Conservation (phyloP, 2,113 vertebrate species). For the Anser cygnoides region DNA sequence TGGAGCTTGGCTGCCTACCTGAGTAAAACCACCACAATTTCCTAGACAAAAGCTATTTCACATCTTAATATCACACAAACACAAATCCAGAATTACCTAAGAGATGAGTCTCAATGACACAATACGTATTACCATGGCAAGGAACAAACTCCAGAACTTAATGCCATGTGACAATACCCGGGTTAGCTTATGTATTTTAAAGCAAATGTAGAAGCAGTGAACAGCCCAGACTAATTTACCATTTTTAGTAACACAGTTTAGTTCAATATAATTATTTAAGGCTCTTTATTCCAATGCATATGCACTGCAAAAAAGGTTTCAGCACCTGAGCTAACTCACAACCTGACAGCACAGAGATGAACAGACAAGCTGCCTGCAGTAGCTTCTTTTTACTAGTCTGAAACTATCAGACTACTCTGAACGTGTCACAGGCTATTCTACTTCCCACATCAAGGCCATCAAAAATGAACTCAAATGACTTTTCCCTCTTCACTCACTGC, state of each 20-base stretch:
- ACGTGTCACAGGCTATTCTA: background rate
- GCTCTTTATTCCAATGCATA: background rate
- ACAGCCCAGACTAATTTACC: background rate
- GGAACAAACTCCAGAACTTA: background rate
- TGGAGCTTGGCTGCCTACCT: too few relatives aligned
- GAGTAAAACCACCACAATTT: too few relatives aligned
- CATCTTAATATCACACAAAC: background rate
- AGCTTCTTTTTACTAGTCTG: background rate
- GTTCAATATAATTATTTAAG: background rate
- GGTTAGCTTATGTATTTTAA: background rate
- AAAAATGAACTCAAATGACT: background rate
- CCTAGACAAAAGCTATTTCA: background rate
- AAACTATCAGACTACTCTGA: background rate
- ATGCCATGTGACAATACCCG: background rate
- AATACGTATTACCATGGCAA: background rate
- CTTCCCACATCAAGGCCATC: background rate
- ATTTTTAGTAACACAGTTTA: background rate
- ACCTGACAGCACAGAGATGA: background rate
- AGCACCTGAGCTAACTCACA: background rate
- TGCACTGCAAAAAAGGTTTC: background rate
- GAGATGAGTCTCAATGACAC: background rate
- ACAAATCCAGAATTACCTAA: background rate
- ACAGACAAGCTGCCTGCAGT: background rate
- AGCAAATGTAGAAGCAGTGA: background rate
- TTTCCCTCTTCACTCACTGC: fast-evolving